Evolutionary conservation across 2,113 vertebrate species (phyloP).

Genomic region (Cryptomyrus ogoouensis): DNA sequence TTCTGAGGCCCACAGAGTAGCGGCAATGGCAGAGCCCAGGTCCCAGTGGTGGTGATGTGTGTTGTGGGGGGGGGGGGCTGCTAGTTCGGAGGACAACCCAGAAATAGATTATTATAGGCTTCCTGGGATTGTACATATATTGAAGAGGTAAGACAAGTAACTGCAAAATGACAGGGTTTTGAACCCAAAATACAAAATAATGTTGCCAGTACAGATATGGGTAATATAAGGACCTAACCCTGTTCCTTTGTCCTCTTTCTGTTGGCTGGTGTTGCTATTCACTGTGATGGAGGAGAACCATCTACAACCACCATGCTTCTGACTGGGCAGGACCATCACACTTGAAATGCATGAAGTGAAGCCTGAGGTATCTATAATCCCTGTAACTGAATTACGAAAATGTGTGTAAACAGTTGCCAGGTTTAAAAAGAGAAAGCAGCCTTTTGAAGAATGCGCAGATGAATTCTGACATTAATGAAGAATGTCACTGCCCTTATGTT

Average conservation of each 20-base stretch:
- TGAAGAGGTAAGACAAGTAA: neutral
- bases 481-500: neutral
- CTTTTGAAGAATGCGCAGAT: neutral
- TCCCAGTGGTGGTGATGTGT: neutral
- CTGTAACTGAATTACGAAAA: neutral
- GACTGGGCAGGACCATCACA: neutral
- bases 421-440: neutral
- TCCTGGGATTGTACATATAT: neutral
- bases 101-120: neutral
- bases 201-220: neutral
- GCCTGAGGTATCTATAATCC: neutral
- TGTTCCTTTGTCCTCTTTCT: neutral
- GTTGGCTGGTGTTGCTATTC: neutral
- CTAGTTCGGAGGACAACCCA: neutral
- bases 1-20: constrained; percentile 36
- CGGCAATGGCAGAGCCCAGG: constrained; percentile 17
- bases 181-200: neutral
- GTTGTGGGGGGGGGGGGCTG: neutral
- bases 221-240: neutral
- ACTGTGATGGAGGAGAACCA: neutral
- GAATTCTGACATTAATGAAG: neutral
- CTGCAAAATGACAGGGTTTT: neutral
- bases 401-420: neutral
- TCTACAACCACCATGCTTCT: neutral
- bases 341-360: neutral